Conservation (phyloP, 2,113 vertebrate genomes). For the Prunella himalayana region DNA sequence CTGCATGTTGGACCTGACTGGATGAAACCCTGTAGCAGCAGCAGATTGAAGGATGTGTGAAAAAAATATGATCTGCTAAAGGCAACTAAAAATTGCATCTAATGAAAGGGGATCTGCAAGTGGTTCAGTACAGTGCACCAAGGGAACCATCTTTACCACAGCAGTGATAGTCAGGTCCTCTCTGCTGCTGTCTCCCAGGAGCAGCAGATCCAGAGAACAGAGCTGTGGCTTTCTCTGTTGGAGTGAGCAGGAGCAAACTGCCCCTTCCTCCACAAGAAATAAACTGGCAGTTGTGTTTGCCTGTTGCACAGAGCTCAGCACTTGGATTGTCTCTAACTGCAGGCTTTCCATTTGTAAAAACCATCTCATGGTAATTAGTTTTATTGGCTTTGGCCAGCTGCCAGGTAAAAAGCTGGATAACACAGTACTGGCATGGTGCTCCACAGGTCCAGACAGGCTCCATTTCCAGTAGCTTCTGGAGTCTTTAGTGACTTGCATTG, state of each 20-base stretch:
- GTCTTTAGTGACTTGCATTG: background rate
- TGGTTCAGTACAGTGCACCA: background rate
- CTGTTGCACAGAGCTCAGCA: background rate
- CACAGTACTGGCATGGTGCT: background rate
- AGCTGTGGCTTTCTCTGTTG: background rate
- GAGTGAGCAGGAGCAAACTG: background rate
- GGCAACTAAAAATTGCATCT: background rate
- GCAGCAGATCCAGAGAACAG: background rate
- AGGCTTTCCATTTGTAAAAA: background rate
- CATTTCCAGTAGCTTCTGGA: background rate
- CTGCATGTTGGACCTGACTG: background rate
- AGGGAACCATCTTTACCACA: fast-evolving
- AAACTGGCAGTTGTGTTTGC: background rate
- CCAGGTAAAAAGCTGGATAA: background rate
- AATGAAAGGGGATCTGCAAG: background rate
- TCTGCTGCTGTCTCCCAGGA: background rate
- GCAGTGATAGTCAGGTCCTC: background rate
- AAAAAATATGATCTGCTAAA: background rate
- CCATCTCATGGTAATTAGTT: background rate
- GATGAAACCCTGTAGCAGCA: background rate
- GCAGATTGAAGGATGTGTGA: background rate
- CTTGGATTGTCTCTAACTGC: background rate
- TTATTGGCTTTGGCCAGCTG: background rate
- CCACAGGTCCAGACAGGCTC: background rate
- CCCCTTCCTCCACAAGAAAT: background rate